These are phyloP conservation scores for Maniola hyperantus DNA, from an alignment of 2,888 invertebrate genomes.

Conservation along the genomic window DNA sequence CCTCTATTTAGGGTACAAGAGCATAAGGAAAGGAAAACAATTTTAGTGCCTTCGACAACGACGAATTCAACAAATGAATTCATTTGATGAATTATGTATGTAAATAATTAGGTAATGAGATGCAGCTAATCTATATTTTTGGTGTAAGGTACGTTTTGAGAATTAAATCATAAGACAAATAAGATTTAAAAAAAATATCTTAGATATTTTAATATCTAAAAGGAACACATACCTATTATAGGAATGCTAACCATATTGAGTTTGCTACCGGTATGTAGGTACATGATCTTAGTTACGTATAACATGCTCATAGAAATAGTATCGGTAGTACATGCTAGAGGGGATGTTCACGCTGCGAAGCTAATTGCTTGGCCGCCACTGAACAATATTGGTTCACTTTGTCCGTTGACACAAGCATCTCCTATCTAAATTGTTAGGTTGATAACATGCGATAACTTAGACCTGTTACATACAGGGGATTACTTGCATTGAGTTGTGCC, in stretches of 20 bases:
- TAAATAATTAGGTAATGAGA: no score
- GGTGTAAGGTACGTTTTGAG: no score
- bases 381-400: slow-evolving; percentile 34
- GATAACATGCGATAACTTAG: background rate
- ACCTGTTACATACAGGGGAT: background rate
- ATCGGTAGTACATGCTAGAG: slow-evolving; percentile 3
- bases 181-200: no score
- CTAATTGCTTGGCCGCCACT: slow-evolving; percentile 34
- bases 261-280: background rate
- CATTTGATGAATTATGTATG: no score
- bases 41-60: no score
- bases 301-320: slow-evolving; percentile 15
- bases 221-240: background rate
- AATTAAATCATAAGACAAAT: no score
- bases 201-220: background rate
- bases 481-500: background rate
- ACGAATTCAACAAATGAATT: no score
- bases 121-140: no score
- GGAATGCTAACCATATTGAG: slow-evolving; percentile 1
- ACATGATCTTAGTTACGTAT: background rate
- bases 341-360: slow-evolving; percentile 26
- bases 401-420: slow-evolving; percentile 26
- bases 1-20: no score
- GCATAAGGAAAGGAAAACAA: no score
- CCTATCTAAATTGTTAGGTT: slow-evolving; percentile 29